Evolutionary conservation across 2,113 vertebrate genomes (phyloP), one percentile per base, ranked within the genome.

Genomic region (Zosterops borbonicus): DNA sequence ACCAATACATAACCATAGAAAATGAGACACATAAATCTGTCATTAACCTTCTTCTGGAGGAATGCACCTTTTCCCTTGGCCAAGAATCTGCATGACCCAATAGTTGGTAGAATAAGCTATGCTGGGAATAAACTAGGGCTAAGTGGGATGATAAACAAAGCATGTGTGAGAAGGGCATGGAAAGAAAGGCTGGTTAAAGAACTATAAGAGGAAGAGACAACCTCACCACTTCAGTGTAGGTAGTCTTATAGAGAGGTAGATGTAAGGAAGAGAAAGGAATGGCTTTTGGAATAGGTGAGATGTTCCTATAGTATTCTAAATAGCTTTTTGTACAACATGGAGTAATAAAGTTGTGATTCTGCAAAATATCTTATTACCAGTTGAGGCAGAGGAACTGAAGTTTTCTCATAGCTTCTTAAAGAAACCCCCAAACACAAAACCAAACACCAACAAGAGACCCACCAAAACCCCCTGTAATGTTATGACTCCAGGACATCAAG

Each of bases 401-500:
- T 49, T 63, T 71, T 73, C n/a, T 14, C 5, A 13, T 31, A 47
- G 42, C 22, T 92, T 50, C 33, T 59, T 39, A 60, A 78, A 60
- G 58, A 37, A 44, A 12, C 3, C 2, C 3, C n/a, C 23, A 67
- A 55, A 47, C 1, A 14, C 29, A 35, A 60, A 63, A 25, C 67
- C 11, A 35, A 56, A 18, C 29, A 14, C 22, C 42, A 42, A 15
- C 9, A 64, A 73, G 28, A 37, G 29, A 37, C 9, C 6, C 5
- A 27, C 9, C 1, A 0, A 46, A 42, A 16, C 8, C 8, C 4
- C 4, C 21, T 33, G 14, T 59, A 12, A 19, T 42, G 8, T 58
- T 42, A 31, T 7, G 11, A 41, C 11, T 65, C 8, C 14, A 63
- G 47, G 29, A 33, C 27, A 9, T 55, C 33, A 25, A 47, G 35